These are phyloP conservation scores for Cynopterus brachyotis DNA, from an alignment of 2,113 vertebrate species.

Conservation along the genomic window DNA sequence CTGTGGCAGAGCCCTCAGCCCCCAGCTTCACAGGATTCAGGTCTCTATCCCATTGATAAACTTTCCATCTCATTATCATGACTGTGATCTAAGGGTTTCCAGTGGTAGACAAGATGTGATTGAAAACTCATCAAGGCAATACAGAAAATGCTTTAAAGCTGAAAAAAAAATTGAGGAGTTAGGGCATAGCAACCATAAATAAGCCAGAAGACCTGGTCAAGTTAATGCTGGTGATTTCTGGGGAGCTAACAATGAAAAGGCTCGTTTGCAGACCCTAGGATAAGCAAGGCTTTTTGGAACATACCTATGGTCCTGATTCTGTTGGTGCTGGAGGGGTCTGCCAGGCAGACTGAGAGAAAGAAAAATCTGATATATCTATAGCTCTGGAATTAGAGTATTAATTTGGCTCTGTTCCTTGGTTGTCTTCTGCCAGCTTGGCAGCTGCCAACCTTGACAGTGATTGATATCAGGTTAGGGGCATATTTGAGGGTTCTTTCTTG, in stretches of 20 bases:
- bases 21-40: neutral
- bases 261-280: neutral
- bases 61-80: neutral
- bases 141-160: neutral
- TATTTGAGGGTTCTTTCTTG: neutral
- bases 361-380: neutral
- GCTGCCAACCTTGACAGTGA: neutral
- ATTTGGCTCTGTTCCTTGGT: neutral
- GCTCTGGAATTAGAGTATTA: neutral
- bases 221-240: neutral
- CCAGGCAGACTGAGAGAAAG: neutral
- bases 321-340: neutral
- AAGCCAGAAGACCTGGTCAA: neutral
- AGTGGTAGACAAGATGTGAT: neutral
- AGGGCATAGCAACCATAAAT: neutral
- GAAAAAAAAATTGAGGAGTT: neutral
- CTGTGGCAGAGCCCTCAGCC: neutral
- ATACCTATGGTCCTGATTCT: neutral
- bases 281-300: neutral
- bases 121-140: neutral
- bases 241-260: no score
- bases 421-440: neutral
- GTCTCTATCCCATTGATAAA: neutral
- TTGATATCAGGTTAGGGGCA: accelerated
- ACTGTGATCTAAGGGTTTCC: neutral